Conservation (phyloP, 2,113 vertebrate species). For the Myxocyprinus asiaticus region DNA sequence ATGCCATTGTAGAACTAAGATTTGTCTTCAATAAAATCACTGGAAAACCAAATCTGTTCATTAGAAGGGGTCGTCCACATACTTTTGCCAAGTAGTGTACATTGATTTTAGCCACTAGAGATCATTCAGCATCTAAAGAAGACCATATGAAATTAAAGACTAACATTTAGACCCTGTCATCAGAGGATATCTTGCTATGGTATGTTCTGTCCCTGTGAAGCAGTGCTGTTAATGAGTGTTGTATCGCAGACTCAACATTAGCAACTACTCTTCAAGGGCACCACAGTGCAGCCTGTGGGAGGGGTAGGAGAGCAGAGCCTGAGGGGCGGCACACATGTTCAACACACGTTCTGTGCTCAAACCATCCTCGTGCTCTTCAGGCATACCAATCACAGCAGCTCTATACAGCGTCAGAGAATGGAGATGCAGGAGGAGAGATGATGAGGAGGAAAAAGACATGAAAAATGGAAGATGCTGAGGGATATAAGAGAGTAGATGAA, state of each 20-base stretch:
- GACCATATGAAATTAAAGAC: too few relatives aligned
- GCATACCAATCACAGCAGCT: slow-evolving; percentile 17
- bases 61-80: too few relatives aligned
- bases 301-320: slow-evolving; percentile 1
- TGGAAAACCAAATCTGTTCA: too few relatives aligned
- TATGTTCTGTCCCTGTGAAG: neutral
- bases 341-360: slow-evolving; percentile 23
- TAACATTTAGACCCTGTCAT: neutral
- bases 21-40: too few relatives aligned
- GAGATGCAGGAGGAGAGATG: neutral
- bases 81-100: too few relatives aligned
- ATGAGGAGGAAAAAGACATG: neutral
- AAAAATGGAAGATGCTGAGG: neutral
- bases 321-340: slow-evolving; percentile 23
- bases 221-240: neutral
- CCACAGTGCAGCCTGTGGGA: neutral
- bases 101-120: too few relatives aligned
- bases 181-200: neutral
- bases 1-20: too few relatives aligned
- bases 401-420: neutral
- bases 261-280: slow-evolving; percentile 21
- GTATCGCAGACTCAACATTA: neutral
- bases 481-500: neutral
- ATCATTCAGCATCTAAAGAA: too few relatives aligned
- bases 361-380: slow-evolving; percentile 20